Evolutionary conservation across 2,113 vertebrate genomes (phyloP), one percentile per base, ranked within the genome.

Genomic region (Crotalus tigris): DNA sequence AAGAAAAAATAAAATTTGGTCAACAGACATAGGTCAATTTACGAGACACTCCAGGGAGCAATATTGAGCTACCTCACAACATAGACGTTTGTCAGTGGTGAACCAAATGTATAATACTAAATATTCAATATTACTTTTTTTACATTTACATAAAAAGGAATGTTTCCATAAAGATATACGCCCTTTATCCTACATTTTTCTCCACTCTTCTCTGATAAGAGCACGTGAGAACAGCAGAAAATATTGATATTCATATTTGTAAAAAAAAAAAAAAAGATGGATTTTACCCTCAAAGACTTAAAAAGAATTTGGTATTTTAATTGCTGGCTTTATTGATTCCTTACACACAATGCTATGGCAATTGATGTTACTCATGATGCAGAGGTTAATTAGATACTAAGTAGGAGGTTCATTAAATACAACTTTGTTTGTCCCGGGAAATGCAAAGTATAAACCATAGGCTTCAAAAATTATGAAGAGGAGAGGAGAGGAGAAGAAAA

Each of bases 301-400:
- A 92, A 86, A 86, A 87, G 26, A 59, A 24, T 5, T 97, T 96
- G 95, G 96, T 96, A 96, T 95, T 96, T 96, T 97, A 96, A 96
- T 97, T 95, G 93, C 88, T 88, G 96, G 93, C 91, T 97, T 96
- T 96, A 96, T 96, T 96, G 96, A 95, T 95, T 93, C 69, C 92
- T 96, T 96, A 93, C 95, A 96, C 96, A 96, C 92, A 93, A 95
- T 95, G 95, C 95, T 94, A 91, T 87, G 93, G 96, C 92, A 95
- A 96, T 92, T 96, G 95, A 95, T 94, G n/a, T 33, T 96, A 91
- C 96, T 96, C 89, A 95, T 59, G 89, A 92, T 93, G 93, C 55
- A 94, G 94, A 95, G 96, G 96, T 96, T 97, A 95, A 97, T 97
- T 96, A 96, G 94, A 85, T 94, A 95, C 87, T 95, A 95, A 91